Evolutionary conservation across 2,113 vertebrate genomes (phyloP), one percentile per base, ranked within the genome.

Genomic region (Benitochromis conjunctus): DNA sequence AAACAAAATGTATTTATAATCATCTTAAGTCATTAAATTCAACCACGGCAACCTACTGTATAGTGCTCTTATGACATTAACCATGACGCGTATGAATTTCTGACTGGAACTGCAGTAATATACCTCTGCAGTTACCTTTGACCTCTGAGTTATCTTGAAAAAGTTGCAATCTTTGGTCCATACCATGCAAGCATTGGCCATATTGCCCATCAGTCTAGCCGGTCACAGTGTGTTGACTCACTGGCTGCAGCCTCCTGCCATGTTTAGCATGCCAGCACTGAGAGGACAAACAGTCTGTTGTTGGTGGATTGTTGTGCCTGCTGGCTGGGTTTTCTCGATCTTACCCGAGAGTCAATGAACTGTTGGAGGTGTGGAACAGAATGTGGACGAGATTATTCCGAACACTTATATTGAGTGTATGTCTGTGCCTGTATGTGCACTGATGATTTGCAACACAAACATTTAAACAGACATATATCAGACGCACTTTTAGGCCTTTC

Each of bases 221-320:
- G 55, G 51, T 87, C 81, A 71, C 81, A 51, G 58, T 86, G 62
- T 92, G 87, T 86, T 88, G 89, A 88, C 82, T 82, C 78, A 41
- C 62, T 66, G 85, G 80, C 55, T 48, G 54, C 83, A 38, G 62
- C 81, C 64, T 91, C 48, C 16, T 56, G 88, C 36, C 84, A 53
- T 74, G 82, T 89, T 53, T 83, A 29, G 53, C 57, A 16, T 29
- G 83, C 83, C 80, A 86, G 84, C 19, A 19, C 29, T 1, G 57
- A 71, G 79, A 83, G 79, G 29, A 81, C 58, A 88, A 83, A 86
- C 82, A 78, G 81, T 86, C 83, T 80, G 89, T 31, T 66, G 57
- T 57, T 76, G 82, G 86, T 80, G 12, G 86, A 82, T 84, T 74
- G 88, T 83, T 51, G 3, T 29, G 24, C 66, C 53, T 10, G n/a